Evolutionary conservation across 2,113 vertebrate genomes (phyloP).

Genomic region (Tretioscincus oriximinensis): DNA sequence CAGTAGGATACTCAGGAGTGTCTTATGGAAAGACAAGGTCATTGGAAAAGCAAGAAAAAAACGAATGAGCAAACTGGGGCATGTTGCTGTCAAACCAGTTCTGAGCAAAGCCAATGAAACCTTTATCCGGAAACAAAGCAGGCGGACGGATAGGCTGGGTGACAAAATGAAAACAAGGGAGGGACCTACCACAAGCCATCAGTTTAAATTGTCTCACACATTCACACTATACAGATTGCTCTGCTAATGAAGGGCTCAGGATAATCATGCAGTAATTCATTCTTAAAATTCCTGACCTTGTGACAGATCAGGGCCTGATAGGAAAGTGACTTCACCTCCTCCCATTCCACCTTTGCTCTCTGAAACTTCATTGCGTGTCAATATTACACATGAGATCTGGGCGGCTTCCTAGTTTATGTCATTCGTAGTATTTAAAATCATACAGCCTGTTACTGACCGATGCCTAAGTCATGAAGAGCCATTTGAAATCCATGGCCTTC

Average conservation of each 20-base stretch:
- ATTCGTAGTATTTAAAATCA: too few species aligned
- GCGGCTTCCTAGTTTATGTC: too few species aligned
- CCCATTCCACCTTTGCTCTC: too few species aligned
- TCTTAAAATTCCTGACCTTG: background rate
- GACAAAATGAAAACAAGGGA: background rate
- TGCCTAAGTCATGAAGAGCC: too few species aligned
- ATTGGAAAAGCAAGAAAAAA: background rate
- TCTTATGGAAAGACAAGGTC: background rate
- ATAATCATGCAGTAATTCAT: background rate
- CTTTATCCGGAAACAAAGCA: background rate
- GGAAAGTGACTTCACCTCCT: too few species aligned
- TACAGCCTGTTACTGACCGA: too few species aligned
- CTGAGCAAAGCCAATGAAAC: background rate
- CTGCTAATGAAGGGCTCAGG: background rate
- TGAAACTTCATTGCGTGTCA: too few species aligned
- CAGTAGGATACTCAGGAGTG: background rate
- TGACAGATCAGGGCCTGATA: background rate
- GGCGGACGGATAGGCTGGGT: background rate
- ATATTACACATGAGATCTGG: too few species aligned
- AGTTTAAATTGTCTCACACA: background rate
- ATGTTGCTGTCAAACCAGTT: conserved; percentile 11
- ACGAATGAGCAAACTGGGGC: background rate
- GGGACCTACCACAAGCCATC: background rate
- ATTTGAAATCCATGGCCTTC: too few species aligned
- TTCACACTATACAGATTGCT: background rate